These are phyloP conservation scores for Platichthys flesus DNA, from an alignment of 2,113 vertebrate species.

Conservation along the genomic window DNA sequence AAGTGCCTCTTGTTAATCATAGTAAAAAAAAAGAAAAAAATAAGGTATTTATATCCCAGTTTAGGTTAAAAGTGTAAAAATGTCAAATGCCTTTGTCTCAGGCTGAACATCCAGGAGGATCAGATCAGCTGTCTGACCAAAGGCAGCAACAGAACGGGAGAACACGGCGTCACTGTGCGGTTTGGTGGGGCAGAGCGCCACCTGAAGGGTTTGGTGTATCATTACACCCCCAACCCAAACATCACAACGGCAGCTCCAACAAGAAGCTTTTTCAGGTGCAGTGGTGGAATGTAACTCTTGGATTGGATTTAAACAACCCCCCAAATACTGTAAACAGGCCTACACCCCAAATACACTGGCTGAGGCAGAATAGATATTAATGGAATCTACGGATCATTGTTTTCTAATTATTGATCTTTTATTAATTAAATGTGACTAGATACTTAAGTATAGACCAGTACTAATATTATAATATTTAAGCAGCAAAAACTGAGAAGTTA, in stretches of 20 bases:
- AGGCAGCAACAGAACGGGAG: constrained; percentile 83
- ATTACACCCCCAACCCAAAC: constrained; percentile 91
- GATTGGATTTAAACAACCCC: no score
- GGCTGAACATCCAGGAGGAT: constrained; percentile 84
- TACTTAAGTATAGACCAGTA: not conserved
- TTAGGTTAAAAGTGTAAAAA: not conserved
- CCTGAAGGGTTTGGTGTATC: constrained; percentile 83
- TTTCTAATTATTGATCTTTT: no score
- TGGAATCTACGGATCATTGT: no score
- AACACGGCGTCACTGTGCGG: constrained; percentile 83
- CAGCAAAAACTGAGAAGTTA: no score
- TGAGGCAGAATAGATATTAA: not conserved
- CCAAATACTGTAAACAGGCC: not conserved
- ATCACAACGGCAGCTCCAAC: constrained; percentile 88
- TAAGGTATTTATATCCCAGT: not conserved
- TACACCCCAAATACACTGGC: not conserved
- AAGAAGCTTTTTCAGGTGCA: constrained; percentile 93
- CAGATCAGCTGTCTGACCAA: constrained; percentile 87
- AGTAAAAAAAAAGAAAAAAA: not conserved
- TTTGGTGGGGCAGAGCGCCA: constrained; percentile 88
- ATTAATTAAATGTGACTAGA: not conserved
- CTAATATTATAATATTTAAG: no score
- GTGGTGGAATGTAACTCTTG: not conserved
- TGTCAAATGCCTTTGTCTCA: constrained; percentile 45
- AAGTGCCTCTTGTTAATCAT: constrained; percentile 64